Base-by-base conservation (phyloP, 1,140 invertebrate genomes). In the Chionoecetes opilio region DNA sequence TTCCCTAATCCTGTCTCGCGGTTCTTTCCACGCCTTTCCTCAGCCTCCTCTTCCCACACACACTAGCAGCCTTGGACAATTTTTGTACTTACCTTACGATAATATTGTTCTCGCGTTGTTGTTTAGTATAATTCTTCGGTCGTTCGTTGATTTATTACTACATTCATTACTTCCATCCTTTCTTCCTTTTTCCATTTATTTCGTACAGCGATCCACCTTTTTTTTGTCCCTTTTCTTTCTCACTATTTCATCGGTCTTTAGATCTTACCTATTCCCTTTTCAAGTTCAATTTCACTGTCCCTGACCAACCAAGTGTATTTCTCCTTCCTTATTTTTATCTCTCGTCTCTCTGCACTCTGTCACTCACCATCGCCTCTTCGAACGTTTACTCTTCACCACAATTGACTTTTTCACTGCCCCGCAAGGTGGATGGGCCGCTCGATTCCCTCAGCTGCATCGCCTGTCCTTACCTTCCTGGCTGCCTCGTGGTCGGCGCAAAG, bases 291-390 rank as follows among this genome's bases (percentile, higher is more conserved):
- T 53, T 75, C n/a, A 75, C 63, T n/a, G 21, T 75, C 63, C 63
- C 63, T 75, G 21, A 75, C 21, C n/a, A 75, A 11, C 21, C 63
- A 21, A 75, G 21, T 11, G 21, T 75, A n/a, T 75, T n/a, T 75
- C 63, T n/a, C 63, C n/a, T 75, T 26, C 63, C 21, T 75, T n/a
- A 26, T 0, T 26, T 21, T 75, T 26, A 11, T 75, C 63, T 26
- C 21, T n/a, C 63, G 5, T n/a, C 41, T 46, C 14, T 8, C 89
- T 53, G 14, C 46, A 91, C 89, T 91, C 89, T 35, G 46, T 91
- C 89, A 34, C 53, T 91, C 89, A 75, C 89, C 89, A 11, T 75
- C 89, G 32, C 89, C 89, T 75, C 89, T 91, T 31, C 9, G 26
- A 35, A 31, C 17, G 89, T 91, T 91, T 63, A 91, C 32, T 91